Base-by-base conservation (phyloP, 2,113 vertebrate genomes). In the Rhegmatorhina hoffmannsi region DNA sequence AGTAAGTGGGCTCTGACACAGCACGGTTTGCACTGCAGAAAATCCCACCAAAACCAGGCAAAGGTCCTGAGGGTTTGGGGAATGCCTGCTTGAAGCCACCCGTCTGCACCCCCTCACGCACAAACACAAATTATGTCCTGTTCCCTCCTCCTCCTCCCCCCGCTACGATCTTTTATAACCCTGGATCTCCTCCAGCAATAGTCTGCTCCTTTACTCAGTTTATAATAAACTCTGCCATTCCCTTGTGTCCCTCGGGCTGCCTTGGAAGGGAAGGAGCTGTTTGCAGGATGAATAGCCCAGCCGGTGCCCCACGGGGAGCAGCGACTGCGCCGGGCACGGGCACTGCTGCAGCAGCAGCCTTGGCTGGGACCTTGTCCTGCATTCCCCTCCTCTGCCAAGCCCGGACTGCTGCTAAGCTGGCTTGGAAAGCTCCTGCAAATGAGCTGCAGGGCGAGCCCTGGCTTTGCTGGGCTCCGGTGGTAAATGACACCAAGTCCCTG, bases 111-210 rank as follows among this genome's bases (percentile, higher is more conserved):
- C 90, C 90, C 90, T 89, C 75, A 20, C 33, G 46, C 69, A 90
- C 73, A 84, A 78, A 94, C 82, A 94, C 69, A 52, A 78, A 94
- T 69, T 73, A 47, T 89, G 92, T 80, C 91, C 92, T 44, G 81
- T 63, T 84, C 89, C 84, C 86, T 89, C 91, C 95, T 85, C 85
- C 84, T 87, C 58, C 89, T 47, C 38, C 34, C 50, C 38, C 29
- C 23, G 29, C 90, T 63, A 47, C 92, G 90, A 88, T 92, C 95
- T 96, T 97, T 96, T 97, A 96, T 95, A 97, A 95, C 85, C 68
- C 95, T 97, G 96, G 96, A 95, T 87, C 94, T 97, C 94, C 94
- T 97, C 96, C 96, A 96, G 96, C 94, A 92, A 94, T 87, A 90
- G 90, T 94, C 94, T 90, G 95, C n/a, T 94, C 82, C 91, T 94